Evolutionary conservation across 2,888 invertebrate species (phyloP).

Genomic region (Heliconius sara): DNA sequence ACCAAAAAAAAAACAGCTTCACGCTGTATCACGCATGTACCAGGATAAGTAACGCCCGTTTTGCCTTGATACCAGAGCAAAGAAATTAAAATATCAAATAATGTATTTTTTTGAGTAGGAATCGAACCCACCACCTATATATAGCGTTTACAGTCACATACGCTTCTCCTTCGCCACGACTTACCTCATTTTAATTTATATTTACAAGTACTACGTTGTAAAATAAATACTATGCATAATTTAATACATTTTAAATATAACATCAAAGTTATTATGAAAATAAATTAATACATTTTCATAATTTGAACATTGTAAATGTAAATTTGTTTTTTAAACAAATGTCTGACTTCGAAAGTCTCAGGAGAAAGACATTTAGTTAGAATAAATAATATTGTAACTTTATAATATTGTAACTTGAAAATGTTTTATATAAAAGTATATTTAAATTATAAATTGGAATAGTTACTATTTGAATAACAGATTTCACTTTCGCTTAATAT

Average conservation of each 20-base stretch:
- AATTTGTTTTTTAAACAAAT: slow-evolving; percentile 22
- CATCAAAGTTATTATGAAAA: slow-evolving; percentile 22
- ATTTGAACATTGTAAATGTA: slow-evolving; percentile 24
- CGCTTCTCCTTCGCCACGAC: too few species aligned
- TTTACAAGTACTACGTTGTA: background rate
- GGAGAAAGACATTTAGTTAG: slow-evolving; percentile 21
- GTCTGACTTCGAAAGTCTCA: slow-evolving; percentile 23
- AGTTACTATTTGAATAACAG: slow-evolving; percentile 6
- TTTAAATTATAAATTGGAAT: slow-evolving; percentile 9
- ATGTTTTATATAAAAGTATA: background rate
- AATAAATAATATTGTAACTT: slow-evolving; percentile 10
- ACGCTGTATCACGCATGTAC: too few species aligned
- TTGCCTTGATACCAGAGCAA: too few species aligned
- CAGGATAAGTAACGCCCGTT: too few species aligned
- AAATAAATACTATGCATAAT: slow-evolving; percentile 5
- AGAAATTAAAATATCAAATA: too few species aligned
- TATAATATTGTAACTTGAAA: background rate
- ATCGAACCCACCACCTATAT: too few species aligned
- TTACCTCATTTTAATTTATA: background rate
- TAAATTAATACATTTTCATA: slow-evolving; percentile 23
- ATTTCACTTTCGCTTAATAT: background rate
- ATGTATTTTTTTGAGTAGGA: too few species aligned
- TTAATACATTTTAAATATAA: slow-evolving; percentile 17
- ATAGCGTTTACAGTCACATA: too few species aligned
- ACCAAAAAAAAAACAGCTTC: too few species aligned